Percentiles rank a stretch among this genome's conserved stretches.
Conservation (phyloP, 2,888 invertebrate genomes). For the Toxonevra muliebris region DNA sequence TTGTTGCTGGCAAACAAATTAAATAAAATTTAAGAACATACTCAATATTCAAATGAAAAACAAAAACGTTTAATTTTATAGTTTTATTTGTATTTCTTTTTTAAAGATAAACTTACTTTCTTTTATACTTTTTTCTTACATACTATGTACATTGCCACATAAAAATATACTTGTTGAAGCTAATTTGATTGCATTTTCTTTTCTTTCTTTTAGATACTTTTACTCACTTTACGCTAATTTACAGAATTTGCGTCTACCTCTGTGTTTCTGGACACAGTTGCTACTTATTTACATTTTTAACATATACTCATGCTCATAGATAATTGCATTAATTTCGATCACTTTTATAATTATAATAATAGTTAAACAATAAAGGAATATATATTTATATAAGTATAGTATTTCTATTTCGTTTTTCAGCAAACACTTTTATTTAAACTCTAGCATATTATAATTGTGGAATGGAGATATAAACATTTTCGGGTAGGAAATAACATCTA, state of each 20-base stretch:
- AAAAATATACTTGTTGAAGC: constrained; percentile 26
- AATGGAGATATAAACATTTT: constrained; percentile 25
- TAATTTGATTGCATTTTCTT: constrained; percentile 24
- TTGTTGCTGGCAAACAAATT: constrained; percentile 75
- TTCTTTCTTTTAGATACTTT: constrained; percentile 18
- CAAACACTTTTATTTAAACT: not conserved
- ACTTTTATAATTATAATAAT: constrained; percentile 13
- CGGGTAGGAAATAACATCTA: constrained; percentile 35
- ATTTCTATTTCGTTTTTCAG: not conserved
- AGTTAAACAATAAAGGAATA: constrained; percentile 7
- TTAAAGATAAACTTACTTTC: not conserved
- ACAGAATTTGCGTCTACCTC: constrained; percentile 29
- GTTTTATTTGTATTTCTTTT: no score
- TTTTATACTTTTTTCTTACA: constrained; percentile 26
- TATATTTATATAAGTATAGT: constrained; percentile 12
- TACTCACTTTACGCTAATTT: constrained; percentile 40
- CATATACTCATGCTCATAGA: constrained; percentile 1
- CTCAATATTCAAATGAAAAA: no score
- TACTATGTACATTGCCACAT: constrained; percentile 34
- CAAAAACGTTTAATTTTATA: no score
- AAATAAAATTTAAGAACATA: constrained; percentile 49
- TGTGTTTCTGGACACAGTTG: constrained; percentile 44
- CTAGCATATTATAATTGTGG: constrained; percentile 12
- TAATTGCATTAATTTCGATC: constrained; percentile 20
- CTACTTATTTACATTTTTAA: constrained; percentile 34